Percentiles rank a stretch among this genome's conserved stretches.
These are phyloP conservation scores for Strigamia crassipes DNA, from an alignment of 2,888 invertebrate species.

Conservation along the genomic window DNA sequence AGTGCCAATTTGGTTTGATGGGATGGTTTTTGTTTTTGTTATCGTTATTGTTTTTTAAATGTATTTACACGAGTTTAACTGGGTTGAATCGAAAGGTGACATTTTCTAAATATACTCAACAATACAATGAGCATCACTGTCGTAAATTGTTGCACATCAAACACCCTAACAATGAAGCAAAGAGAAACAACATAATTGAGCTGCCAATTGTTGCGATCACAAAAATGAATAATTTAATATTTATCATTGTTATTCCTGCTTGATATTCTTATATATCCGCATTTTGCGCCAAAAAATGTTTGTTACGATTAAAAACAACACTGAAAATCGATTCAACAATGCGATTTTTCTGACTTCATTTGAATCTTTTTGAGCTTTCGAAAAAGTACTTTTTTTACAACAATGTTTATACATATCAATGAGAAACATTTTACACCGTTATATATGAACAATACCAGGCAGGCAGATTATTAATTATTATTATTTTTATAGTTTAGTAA, in stretches of 20 bases:
- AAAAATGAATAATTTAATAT: not conserved
- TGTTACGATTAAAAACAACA: not conserved
- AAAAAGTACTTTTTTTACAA: not conserved
- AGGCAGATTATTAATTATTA: not conserved
- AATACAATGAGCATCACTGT: constrained; percentile 5
- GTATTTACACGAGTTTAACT: not conserved
- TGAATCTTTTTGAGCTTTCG: not conserved
- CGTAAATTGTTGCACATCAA: constrained; percentile 16
- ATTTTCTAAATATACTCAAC: constrained; percentile 14
- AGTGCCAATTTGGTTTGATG: not conserved
- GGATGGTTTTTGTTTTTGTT: not conserved
- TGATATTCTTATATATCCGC: constrained; percentile 1
- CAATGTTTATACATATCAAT: constrained; percentile 16
- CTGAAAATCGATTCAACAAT: not conserved
- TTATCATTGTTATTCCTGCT: not conserved
- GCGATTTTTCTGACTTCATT: not conserved
- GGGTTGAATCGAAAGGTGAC: not conserved
- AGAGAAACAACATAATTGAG: constrained; percentile 13
- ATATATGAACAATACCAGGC: constrained; percentile 10
- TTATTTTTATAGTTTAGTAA: not conserved
- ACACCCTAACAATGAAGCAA: constrained; percentile 1
- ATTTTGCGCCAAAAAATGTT: not conserved
- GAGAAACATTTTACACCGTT: not conserved
- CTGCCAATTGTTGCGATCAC: constrained; percentile 16
- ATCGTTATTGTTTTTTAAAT: not conserved